Evolutionary conservation across 2,888 invertebrate genomes (phyloP).

Genomic region (Temnothorax rugatulus): DNA sequence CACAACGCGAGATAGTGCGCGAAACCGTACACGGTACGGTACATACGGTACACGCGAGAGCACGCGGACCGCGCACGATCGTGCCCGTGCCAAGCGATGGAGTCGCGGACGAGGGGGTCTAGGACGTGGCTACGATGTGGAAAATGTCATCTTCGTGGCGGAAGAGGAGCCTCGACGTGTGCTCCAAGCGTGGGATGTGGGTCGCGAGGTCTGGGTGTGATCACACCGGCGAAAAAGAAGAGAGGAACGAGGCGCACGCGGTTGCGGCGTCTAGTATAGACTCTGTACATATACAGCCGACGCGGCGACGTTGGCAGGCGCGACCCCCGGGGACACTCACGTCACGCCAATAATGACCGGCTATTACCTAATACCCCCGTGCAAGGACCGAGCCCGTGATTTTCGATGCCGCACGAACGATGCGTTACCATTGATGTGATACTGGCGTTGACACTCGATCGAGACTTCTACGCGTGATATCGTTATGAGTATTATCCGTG

Average conservation of each 20-base stretch:
- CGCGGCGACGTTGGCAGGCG: slow-evolving; percentile 50
- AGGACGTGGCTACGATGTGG: slow-evolving; percentile 61
- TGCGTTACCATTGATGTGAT: slow-evolving; percentile 50
- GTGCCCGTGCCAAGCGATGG: slow-evolving; percentile 51
- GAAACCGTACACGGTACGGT: slow-evolving; percentile 17
- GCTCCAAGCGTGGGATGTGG: slow-evolving; percentile 81
- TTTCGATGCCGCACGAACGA: slow-evolving; percentile 55
- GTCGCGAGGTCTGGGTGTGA: slow-evolving; percentile 79
- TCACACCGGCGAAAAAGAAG: slow-evolving; percentile 56
- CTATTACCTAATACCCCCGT: slow-evolving; percentile 75
- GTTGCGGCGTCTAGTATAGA: background rate
- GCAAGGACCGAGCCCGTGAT: slow-evolving; percentile 59
- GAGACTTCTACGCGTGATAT: slow-evolving; percentile 28
- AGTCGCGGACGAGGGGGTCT: slow-evolving; percentile 44
- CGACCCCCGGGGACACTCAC: slow-evolving; percentile 76
- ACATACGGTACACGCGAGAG: slow-evolving; percentile 42
- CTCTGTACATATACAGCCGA: background rate
- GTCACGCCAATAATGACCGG: slow-evolving; percentile 76
- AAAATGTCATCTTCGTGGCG: slow-evolving; percentile 78
- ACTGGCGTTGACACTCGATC: slow-evolving; percentile 20
- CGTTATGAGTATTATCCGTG: background rate
- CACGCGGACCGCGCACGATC: slow-evolving; percentile 59
- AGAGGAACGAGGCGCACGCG: slow-evolving; percentile 34
- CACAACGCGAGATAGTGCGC: slow-evolving; percentile 60
- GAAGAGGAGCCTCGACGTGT: slow-evolving; percentile 71